phyloP scores from a whole-genome alignment of 2,113 vertebrate species.

The Engystomops pustulosus region DNA sequence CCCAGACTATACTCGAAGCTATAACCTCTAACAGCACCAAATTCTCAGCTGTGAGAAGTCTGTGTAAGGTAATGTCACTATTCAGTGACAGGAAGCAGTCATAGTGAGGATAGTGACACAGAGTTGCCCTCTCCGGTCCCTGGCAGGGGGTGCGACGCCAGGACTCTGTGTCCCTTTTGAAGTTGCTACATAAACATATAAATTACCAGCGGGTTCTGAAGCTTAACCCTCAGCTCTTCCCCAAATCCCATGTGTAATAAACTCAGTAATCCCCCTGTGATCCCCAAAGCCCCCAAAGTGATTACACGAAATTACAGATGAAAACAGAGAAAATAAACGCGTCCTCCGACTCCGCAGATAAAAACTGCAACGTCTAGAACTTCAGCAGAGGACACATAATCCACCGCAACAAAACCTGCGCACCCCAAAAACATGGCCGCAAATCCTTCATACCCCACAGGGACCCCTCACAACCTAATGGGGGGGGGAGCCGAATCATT shows the following conservation, averaged over 20 bases:
- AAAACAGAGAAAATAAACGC: slow-evolving; percentile 39
- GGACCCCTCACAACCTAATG: neutral
- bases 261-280: slow-evolving; percentile 12
- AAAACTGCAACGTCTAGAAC: slow-evolving; percentile 8
- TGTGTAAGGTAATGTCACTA: neutral
- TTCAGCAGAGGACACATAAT: neutral
- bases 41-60: too few species aligned
- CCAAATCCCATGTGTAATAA: slow-evolving; percentile 33
- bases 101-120: neutral
- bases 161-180: slow-evolving; percentile 16
- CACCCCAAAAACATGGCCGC: neutral
- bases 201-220: slow-evolving; percentile 22
- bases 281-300: neutral
- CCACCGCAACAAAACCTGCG: neutral
- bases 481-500: too few species aligned
- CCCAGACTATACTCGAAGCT: too few species aligned
- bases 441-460: neutral
- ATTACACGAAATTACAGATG: slow-evolving; percentile 23
- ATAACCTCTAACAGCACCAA: too few species aligned
- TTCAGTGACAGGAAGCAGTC: neutral
- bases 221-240: slow-evolving; percentile 9
- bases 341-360: neutral
- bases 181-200: slow-evolving; percentile 35
- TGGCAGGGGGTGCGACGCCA: neutral
- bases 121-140: neutral